These are phyloP conservation scores for Corythoichthys haematopterus DNA, from an alignment of 2,113 vertebrate species.

Conservation along the genomic window DNA sequence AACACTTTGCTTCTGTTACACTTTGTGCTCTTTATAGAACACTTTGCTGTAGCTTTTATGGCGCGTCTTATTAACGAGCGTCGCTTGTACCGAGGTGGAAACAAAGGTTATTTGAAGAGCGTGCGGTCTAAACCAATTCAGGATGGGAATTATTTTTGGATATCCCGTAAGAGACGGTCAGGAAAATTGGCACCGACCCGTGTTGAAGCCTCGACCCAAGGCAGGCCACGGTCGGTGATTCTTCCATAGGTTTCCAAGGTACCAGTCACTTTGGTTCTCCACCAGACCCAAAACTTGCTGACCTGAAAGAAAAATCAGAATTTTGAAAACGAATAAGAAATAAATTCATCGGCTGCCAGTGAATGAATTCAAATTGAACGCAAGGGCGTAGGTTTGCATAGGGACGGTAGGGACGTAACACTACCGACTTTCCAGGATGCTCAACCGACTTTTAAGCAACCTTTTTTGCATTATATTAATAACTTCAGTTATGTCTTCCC, in stretches of 20 bases:
- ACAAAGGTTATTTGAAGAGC: too few relatives aligned
- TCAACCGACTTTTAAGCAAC: too few relatives aligned
- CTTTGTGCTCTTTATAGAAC: not conserved
- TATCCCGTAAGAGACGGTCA: too few relatives aligned
- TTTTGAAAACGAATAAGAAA: too few relatives aligned
- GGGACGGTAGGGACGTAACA: too few relatives aligned
- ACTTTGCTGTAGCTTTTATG: not conserved
- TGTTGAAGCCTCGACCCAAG: conserved; percentile 93
- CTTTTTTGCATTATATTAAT: too few relatives aligned
- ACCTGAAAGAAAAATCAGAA: conserved; percentile 66
- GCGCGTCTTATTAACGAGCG: not conserved
- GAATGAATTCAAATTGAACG: too few relatives aligned
- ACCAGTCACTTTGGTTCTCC: conserved; percentile 99
- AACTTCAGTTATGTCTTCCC: too few relatives aligned
- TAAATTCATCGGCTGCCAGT: too few relatives aligned
- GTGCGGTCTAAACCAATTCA: not conserved
- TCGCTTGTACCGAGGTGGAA: not conserved
- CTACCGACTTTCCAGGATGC: too few relatives aligned
- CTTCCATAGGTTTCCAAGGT: conserved; percentile 98
- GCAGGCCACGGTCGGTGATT: conserved; percentile 98
- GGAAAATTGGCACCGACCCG: conserved; percentile 72
- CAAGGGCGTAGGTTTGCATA: too few relatives aligned
- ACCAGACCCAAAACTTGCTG: conserved; percentile 96
- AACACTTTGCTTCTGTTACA: not conserved
- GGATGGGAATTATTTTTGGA: not conserved